Percentiles rank a stretch among this genome's conserved stretches.
These are phyloP conservation scores for Enteromius trimaculatus DNA, from an alignment of 2,797 vertebrate genomes.

Conservation along the genomic window DNA sequence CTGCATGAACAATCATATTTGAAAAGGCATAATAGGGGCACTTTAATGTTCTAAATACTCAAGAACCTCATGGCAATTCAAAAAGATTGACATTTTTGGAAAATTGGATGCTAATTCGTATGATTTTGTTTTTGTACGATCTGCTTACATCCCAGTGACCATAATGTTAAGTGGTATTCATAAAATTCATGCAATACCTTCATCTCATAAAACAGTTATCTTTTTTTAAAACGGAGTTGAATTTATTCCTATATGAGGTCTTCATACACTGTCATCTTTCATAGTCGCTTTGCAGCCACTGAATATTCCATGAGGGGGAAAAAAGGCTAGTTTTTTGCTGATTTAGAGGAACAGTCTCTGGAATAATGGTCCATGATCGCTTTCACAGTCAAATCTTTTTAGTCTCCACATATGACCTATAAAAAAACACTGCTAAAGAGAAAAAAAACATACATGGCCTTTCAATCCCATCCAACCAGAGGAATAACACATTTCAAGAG, in stretches of 20 bases:
- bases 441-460: neutral
- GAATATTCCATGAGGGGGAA: slow-evolving; percentile 19
- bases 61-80: neutral
- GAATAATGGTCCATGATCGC: slow-evolving; percentile 37
- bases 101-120: neutral
- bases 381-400: slow-evolving; percentile 45
- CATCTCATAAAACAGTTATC: neutral
- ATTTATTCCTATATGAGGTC: neutral
- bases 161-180: neutral
- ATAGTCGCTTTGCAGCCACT: slow-evolving; percentile 5
- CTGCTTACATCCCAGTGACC: neutral
- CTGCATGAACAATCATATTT: no score
- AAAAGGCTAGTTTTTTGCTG: slow-evolving; percentile 20
- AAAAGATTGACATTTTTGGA: neutral
- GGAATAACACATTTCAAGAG: slow-evolving; percentile 10
- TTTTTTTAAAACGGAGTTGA: neutral
- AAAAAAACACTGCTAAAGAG: slow-evolving; percentile 12
- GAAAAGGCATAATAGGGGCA: no score
- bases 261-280: neutral
- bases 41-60: neutral
- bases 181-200: neutral
- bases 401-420: slow-evolving; percentile 29
- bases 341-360: slow-evolving; percentile 37
- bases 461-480: slow-evolving; percentile 23
- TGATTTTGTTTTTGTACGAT: neutral